phyloP scores from a whole-genome alignment of 2,797 vertebrate genomes.

The Orientallactaga sibirica region DNA sequence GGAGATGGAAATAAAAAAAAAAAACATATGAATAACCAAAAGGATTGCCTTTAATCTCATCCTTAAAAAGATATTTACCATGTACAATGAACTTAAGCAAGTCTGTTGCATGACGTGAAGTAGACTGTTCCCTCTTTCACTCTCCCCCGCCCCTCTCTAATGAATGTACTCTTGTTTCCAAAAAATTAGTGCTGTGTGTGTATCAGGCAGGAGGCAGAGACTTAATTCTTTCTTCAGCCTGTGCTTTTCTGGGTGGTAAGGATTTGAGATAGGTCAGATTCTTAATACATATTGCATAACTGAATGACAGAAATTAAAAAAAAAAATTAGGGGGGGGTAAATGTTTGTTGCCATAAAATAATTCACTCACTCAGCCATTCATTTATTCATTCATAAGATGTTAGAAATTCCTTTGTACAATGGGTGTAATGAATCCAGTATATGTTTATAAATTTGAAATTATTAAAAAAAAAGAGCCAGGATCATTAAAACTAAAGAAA shows the following conservation, averaged over 20 bases:
- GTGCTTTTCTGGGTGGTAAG: conserved; percentile 3
- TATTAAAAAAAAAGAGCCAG: not conserved
- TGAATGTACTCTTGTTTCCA: not conserved
- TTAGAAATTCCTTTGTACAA: not conserved
- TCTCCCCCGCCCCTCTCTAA: not conserved
- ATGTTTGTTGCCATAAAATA: not conserved
- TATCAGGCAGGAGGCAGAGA: not conserved
- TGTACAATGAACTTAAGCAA: not conserved
- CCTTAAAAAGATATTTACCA: not conserved
- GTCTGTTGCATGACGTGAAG: not conserved
- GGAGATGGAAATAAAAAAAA: conserved; percentile 25
- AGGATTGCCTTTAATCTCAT: conserved; percentile 24
- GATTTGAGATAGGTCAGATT: not conserved
- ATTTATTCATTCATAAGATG: not conserved
- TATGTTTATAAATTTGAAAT: conserved; percentile 22
- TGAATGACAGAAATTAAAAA: not conserved
- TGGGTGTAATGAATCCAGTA: not conserved
- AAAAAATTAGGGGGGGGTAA: not conserved
- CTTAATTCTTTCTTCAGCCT: not conserved
- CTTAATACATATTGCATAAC: not conserved
- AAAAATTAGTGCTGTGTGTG: not conserved
- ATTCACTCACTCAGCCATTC: not conserved
- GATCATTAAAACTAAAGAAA: not conserved
- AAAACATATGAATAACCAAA: not conserved
- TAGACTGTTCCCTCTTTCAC: not conserved